Evolutionary conservation across 2,888 invertebrate species (phyloP).

Genomic region (Mamestra brassicae): DNA sequence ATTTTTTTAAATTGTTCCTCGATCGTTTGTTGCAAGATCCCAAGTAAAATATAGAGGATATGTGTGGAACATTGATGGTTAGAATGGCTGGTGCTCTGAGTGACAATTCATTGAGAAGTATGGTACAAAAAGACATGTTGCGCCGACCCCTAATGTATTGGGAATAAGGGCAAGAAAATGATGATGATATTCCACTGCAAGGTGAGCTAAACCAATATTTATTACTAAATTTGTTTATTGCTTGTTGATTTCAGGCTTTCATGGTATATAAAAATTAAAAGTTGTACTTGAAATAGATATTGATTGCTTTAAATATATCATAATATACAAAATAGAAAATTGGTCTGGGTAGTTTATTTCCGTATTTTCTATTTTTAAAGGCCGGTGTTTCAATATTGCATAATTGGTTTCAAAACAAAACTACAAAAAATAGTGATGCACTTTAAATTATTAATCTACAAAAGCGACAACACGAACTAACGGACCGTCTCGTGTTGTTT

Average conservation of each 20-base stretch:
- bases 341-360: background rate
- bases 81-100: too few species aligned
- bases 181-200: too few species aligned
- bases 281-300: too few species aligned
- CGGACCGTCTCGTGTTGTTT: conserved; percentile 1
- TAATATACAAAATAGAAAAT: background rate
- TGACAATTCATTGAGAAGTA: too few species aligned
- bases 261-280: too few species aligned
- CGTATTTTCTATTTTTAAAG: background rate
- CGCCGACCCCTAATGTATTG: too few species aligned
- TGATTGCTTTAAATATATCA: background rate
- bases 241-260: too few species aligned
- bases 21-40: too few species aligned
- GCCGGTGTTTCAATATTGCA: background rate
- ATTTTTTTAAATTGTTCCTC: background rate
- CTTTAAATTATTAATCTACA: conserved; percentile 35
- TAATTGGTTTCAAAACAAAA: conserved; percentile 7
- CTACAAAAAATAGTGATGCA: conserved; percentile 17
- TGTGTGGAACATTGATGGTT: background rate
- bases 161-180: too few species aligned
- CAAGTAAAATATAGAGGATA: background rate
- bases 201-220: too few species aligned
- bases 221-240: too few species aligned
- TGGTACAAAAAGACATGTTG: too few species aligned
- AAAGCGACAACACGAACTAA: conserved; percentile 23